A percentile compares a stretch with the other conserved stretches of the same genome.
Conservation (phyloP, 2,113 vertebrate species). For the Bubo bubo region DNA sequence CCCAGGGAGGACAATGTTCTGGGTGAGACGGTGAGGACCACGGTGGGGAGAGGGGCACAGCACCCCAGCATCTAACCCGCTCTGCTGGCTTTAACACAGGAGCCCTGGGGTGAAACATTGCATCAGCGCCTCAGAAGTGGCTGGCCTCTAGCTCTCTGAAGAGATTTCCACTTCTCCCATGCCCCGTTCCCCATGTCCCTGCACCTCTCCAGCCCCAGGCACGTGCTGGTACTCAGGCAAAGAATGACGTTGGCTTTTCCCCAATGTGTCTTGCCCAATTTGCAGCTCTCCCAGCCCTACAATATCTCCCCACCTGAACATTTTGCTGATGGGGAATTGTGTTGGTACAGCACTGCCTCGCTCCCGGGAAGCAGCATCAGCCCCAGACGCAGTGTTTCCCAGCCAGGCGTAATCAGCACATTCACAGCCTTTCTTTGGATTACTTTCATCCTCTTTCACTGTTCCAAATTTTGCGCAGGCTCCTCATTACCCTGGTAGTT, state of each 20-base stretch:
- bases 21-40: background rate
- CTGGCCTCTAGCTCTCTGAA: background rate
- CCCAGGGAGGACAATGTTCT: background rate
- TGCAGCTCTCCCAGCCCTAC: background rate
- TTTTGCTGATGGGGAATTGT: background rate
- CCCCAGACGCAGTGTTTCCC: background rate
- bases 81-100: no score
- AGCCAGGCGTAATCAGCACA: background rate
- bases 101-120: background rate
- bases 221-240: background rate
- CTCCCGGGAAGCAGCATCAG: background rate
- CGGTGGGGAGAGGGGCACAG: background rate
- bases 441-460: background rate
- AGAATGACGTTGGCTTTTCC: background rate
- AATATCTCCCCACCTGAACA: background rate
- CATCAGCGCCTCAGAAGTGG: background rate
- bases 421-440: conserved; percentile 58
- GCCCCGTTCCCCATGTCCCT: background rate
- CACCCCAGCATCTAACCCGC: background rate
- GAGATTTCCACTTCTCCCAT: background rate
- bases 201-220: background rate
- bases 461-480: conserved; percentile 9
- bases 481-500: conserved; percentile 15
- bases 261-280: background rate
- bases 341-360: conserved; percentile 20